phyloP scores from a whole-genome alignment of 2,113 vertebrate species.

The Vimba vimba region DNA sequence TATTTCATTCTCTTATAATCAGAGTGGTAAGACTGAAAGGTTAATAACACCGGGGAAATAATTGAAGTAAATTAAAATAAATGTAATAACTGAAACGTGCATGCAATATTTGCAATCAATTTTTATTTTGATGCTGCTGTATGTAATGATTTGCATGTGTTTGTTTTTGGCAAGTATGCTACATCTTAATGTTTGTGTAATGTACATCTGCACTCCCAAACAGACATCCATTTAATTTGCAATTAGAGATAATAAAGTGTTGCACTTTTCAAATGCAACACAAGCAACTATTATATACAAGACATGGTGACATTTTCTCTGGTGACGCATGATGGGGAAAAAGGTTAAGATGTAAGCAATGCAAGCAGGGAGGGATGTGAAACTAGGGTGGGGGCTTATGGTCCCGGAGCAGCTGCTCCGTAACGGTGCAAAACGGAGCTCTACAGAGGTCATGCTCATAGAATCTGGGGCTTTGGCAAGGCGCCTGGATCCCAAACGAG shows the following conservation, averaged over 20 bases:
- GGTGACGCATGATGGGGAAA: not conserved
- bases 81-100: not conserved
- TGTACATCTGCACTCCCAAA: not conserved
- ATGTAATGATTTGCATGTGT: not conserved
- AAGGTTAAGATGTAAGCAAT: conserved; percentile 15
- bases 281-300: not conserved
- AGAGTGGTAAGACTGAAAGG: not conserved
- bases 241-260: not conserved
- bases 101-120: not conserved
- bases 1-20: not conserved
- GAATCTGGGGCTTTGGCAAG: conserved; percentile 70
- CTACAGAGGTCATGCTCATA: conserved; percentile 61
- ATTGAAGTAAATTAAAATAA: too few species aligned
- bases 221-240: not conserved
- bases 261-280: not conserved
- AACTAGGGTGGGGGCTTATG: conserved; percentile 40
- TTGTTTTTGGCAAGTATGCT: conserved; percentile 3
- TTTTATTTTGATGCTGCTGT: not conserved
- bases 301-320: not conserved
- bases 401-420: conserved; percentile 64
- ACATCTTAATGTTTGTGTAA: not conserved
- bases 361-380: conserved; percentile 47
- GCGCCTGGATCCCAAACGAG: conserved; percentile 65
- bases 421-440: conserved; percentile 58
- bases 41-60: too few species aligned